Evolutionary conservation across 2,888 invertebrate genomes (phyloP).

Genomic region (Orthosia incerta): DNA sequence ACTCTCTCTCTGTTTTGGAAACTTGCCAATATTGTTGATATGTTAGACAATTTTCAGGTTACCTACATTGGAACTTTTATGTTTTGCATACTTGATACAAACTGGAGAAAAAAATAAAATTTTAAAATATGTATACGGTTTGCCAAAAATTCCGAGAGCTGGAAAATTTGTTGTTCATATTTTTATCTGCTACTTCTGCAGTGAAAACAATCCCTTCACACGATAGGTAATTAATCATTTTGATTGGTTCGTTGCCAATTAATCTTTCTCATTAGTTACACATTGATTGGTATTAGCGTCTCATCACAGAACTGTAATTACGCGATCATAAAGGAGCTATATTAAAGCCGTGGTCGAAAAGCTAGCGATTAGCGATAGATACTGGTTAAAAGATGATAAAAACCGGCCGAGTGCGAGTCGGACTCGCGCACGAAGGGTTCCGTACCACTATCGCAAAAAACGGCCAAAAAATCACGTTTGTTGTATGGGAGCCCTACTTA

Average conservation of each 20-base stretch:
- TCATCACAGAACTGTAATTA: slow-evolving; percentile 49
- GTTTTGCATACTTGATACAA: slow-evolving; percentile 5
- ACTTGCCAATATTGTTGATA: slow-evolving; percentile 28
- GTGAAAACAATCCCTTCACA: slow-evolving; percentile 3
- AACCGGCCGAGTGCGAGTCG: too few relatives aligned
- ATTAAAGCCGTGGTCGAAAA: slow-evolving; percentile 5
- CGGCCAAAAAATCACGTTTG: too few relatives aligned
- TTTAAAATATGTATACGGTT: slow-evolving; percentile 28
- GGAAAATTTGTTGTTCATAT: background rate
- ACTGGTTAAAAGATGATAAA: too few relatives aligned
- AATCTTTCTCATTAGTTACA: slow-evolving; percentile 54
- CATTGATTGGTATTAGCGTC: slow-evolving; percentile 39
- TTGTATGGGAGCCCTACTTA: too few relatives aligned
- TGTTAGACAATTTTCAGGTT: slow-evolving; percentile 24
- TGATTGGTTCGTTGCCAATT: slow-evolving; percentile 45
- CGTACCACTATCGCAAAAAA: too few relatives aligned
- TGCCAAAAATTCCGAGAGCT: slow-evolving; percentile 24
- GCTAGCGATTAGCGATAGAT: background rate
- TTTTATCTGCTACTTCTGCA: background rate
- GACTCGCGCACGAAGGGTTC: too few relatives aligned
- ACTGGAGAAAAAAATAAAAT: slow-evolving; percentile 22
- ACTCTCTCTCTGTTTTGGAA: slow-evolving; percentile 6
- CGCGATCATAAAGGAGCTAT: slow-evolving; percentile 15
- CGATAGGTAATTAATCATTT: slow-evolving; percentile 28
- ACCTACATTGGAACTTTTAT: slow-evolving; percentile 29